These are phyloP conservation scores for Calyptommatus sinebrachiatus DNA, from an alignment of 2,113 vertebrate genomes.

Conservation along the genomic window DNA sequence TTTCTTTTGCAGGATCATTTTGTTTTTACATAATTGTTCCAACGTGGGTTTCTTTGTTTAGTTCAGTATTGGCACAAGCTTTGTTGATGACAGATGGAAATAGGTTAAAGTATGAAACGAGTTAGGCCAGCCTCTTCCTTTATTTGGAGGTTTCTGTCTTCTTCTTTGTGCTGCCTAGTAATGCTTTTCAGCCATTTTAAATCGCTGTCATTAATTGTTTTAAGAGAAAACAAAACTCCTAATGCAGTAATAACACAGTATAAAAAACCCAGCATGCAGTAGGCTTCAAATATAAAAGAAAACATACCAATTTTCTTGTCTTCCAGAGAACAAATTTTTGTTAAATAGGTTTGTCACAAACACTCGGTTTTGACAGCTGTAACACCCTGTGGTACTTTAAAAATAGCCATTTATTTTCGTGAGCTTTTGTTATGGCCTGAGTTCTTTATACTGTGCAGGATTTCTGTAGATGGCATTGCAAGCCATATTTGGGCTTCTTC, in stretches of 20 bases:
- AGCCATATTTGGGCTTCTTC: slow-evolving; percentile 10
- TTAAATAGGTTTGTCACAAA: neutral
- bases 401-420: neutral
- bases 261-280: too few species aligned
- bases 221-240: too few species aligned
- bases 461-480: neutral
- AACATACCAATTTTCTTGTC: neutral
- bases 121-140: neutral
- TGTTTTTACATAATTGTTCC: too few species aligned
- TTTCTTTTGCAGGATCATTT: too few species aligned
- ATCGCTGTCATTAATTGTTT: too few species aligned
- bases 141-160: neutral
- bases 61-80: neutral
- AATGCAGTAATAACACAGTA: too few species aligned
- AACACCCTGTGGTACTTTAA: neutral
- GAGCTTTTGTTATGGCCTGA: neutral
- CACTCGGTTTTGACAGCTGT: too few species aligned
- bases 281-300: neutral
- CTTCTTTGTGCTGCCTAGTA: too few species aligned
- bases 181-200: too few species aligned
- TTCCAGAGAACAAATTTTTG: neutral
- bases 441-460: neutral
- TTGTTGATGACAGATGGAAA: neutral
- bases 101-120: neutral
- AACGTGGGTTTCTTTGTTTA: too few species aligned